phyloP scores from a whole-genome alignment of 2,888 invertebrate genomes.

The Patella pellucida region DNA sequence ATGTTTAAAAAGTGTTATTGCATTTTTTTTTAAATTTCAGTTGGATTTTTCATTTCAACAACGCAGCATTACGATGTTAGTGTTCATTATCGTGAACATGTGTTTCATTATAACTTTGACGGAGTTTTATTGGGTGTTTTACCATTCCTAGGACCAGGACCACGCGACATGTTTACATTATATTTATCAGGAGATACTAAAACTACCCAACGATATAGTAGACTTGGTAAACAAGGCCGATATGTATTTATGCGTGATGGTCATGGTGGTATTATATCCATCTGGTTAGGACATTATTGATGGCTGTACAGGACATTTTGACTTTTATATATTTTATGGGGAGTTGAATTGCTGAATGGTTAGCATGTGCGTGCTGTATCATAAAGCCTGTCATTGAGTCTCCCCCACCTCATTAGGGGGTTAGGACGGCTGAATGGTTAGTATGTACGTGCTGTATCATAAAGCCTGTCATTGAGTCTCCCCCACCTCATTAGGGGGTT shows the following conservation, averaged over 20 bases:
- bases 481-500: no score
- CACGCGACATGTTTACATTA: constrained; percentile 42
- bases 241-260: constrained; percentile 49
- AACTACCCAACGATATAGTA: constrained; percentile 12
- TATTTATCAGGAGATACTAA: constrained; percentile 38
- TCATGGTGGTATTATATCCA: constrained; percentile 45
- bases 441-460: no score
- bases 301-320: background rate
- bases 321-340: no score
- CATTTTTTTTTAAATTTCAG: constrained; percentile 25
- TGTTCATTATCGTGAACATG: constrained; percentile 40
- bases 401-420: no score
- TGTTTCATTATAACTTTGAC: constrained; percentile 38
- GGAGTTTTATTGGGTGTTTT: constrained; percentile 42
- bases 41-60: constrained; percentile 32
- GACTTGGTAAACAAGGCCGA: constrained; percentile 34
- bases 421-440: no score
- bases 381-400: no score
- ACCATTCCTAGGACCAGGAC: constrained; percentile 46
- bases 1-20: no score
- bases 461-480: no score
- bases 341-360: no score
- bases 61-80: constrained; percentile 21
- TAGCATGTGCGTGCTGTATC: no score
- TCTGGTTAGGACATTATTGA: background rate